Evolutionary conservation across 2,888 invertebrate genomes (phyloP).

Genomic region (Cyaniris semiargus): DNA sequence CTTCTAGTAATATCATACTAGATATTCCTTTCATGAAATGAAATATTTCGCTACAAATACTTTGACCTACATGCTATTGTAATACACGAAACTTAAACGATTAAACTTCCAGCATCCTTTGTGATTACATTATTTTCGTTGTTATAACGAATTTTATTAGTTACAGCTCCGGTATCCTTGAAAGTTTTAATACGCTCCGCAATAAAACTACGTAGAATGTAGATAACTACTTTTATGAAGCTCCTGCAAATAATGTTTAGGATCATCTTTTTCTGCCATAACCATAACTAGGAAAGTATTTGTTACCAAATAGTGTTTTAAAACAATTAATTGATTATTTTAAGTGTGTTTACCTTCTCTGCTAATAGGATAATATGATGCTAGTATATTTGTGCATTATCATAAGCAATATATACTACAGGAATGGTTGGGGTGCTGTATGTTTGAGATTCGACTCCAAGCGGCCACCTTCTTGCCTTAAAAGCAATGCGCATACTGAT

Average conservation of each 20-base stretch:
- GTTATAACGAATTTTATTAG: background rate
- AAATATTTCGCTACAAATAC: background rate
- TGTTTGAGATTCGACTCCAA: too few relatives aligned
- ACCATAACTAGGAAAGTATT: background rate
- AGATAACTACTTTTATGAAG: background rate
- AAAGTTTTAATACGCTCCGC: background rate
- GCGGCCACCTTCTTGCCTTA: too few relatives aligned
- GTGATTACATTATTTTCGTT: constrained; percentile 2
- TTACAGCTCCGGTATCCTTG: constrained; percentile 1
- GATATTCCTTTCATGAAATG: constrained; percentile 16
- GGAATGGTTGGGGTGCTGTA: too few relatives aligned
- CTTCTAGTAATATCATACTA: background rate
- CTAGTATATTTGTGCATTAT: too few relatives aligned
- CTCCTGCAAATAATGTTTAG: background rate
- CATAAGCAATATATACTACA: too few relatives aligned
- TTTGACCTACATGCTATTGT: background rate
- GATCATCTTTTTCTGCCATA: background rate
- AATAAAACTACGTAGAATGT: background rate
- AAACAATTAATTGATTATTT: too few relatives aligned
- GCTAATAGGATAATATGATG: too few relatives aligned
- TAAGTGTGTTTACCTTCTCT: too few relatives aligned
- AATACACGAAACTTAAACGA: background rate
- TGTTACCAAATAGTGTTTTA: too few relatives aligned
- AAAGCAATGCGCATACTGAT: too few relatives aligned
- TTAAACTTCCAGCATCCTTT: background rate